phyloP scores from a whole-genome alignment of 2,113 vertebrate genomes.

The Nerophis lumbriciformis region DNA sequence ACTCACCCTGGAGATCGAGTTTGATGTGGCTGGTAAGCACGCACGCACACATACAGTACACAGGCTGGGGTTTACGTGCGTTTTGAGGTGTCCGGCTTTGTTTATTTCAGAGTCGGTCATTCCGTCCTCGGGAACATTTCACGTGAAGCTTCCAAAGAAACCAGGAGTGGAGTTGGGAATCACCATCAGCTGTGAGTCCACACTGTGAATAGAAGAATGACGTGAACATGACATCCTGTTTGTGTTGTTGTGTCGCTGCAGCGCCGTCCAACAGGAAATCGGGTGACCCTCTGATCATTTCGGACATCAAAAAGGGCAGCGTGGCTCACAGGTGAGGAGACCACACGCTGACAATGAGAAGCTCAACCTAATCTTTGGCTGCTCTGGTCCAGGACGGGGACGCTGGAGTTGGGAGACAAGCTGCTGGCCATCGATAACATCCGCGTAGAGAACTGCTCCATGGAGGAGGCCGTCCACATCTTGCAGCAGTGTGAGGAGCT shows the following conservation, averaged over 20 bases:
- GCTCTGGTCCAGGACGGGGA: constrained; percentile 81
- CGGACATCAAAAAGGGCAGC: constrained; percentile 98
- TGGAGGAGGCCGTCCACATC: constrained; percentile 97
- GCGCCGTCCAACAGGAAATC: constrained; percentile 94
- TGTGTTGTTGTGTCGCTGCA: constrained; percentile 51
- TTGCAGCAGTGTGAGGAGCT: constrained; percentile 95
- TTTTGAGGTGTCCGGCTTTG: background rate
- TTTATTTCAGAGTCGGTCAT: constrained; percentile 87
- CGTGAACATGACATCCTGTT: constrained; percentile 3
- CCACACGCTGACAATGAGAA: background rate
- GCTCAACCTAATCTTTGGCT: constrained; percentile 3
- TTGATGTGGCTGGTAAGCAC: constrained; percentile 91
- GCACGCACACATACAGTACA: background rate
- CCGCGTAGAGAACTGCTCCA: constrained; percentile 93
- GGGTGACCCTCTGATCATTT: constrained; percentile 94
- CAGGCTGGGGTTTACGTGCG: too few species aligned
- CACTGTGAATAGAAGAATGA: too few species aligned
- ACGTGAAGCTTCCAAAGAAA: constrained; percentile 97
- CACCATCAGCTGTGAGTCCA: constrained; percentile 92
- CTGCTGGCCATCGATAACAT: constrained; percentile 95
- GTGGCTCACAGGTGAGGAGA: constrained; percentile 90
- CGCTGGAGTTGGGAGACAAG: constrained; percentile 92
- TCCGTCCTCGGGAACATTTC: constrained; percentile 96
- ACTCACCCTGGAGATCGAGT: constrained; percentile 97
- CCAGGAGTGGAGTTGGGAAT: constrained; percentile 95